Percentiles rank a stretch among this genome's conserved stretches.
Conservation (phyloP, 1,140 invertebrate species). For the Cydia strobilella region DNA sequence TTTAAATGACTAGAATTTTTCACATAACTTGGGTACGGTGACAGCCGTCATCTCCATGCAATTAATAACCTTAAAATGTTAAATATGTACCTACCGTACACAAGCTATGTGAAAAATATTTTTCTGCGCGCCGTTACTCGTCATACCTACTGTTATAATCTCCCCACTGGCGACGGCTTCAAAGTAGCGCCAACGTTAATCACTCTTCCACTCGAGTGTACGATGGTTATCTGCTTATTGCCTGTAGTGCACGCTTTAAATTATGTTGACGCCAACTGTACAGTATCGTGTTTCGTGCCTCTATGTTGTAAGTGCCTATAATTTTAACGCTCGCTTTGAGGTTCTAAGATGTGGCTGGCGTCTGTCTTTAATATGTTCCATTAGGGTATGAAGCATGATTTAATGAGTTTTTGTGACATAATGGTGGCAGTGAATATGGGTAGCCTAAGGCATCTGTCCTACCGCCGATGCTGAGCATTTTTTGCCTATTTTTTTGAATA, state of each 20-base stretch:
- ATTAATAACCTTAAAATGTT: too few relatives aligned
- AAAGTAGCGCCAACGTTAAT: slow-evolving; percentile 52
- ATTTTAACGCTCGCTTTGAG: slow-evolving; percentile 9
- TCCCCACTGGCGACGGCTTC: neutral
- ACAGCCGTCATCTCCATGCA: too few relatives aligned
- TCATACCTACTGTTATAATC: neutral
- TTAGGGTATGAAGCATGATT: neutral
- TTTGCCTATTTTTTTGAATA: too few relatives aligned
- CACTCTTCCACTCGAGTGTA: slow-evolving; percentile 67
- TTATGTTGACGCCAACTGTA: slow-evolving; percentile 60
- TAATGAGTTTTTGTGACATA: too few relatives aligned
- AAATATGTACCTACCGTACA: too few relatives aligned
- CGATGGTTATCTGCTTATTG: slow-evolving; percentile 65
- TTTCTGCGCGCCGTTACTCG: neutral
- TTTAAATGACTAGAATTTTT: too few relatives aligned
- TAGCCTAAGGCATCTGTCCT: too few relatives aligned
- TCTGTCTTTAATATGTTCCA: slow-evolving; percentile 1
- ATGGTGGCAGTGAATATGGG: too few relatives aligned
- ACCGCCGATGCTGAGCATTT: too few relatives aligned
- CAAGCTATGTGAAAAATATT: too few relatives aligned
- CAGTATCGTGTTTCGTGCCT: slow-evolving; percentile 38
- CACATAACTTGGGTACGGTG: too few relatives aligned
- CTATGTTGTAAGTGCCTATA: slow-evolving; percentile 10
- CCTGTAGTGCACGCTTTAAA: slow-evolving; percentile 49
- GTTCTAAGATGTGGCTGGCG: neutral